phyloP scores from a whole-genome alignment of 2,797 vertebrate species.

The Myripristis jacobus region DNA sequence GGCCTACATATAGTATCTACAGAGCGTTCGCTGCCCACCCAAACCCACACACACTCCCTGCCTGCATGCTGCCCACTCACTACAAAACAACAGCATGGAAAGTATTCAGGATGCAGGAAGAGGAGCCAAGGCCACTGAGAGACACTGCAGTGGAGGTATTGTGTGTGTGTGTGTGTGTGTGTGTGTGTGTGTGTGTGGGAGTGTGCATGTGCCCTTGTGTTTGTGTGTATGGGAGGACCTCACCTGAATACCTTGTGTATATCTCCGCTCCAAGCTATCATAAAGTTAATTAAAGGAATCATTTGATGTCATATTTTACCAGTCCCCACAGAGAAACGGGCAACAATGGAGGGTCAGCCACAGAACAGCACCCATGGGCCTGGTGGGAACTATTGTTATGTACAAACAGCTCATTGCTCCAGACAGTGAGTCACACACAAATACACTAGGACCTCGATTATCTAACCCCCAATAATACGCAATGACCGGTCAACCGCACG shows the following conservation, averaged over 20 bases:
- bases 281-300: not conserved
- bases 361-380: too few species aligned
- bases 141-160: not conserved
- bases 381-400: too few species aligned
- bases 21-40: conserved; percentile 52
- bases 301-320: too few species aligned
- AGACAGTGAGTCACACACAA: not conserved
- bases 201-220: not conserved
- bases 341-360: too few species aligned
- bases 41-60: conserved; percentile 66
- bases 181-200: not conserved
- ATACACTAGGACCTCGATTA: too few species aligned
- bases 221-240: not conserved
- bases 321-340: too few species aligned
- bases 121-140: conserved; percentile 18
- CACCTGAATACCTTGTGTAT: not conserved
- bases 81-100: conserved; percentile 52
- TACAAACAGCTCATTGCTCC: not conserved
- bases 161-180: not conserved
- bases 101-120: conserved; percentile 29
- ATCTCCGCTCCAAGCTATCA: not conserved
- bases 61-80: conserved; percentile 67
- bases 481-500: too few species aligned
- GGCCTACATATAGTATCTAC: conserved; percentile 57
- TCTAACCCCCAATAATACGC: too few species aligned